Evolutionary conservation across 2,113 vertebrate species (phyloP).

Genomic region (Uria lomvia): DNA sequence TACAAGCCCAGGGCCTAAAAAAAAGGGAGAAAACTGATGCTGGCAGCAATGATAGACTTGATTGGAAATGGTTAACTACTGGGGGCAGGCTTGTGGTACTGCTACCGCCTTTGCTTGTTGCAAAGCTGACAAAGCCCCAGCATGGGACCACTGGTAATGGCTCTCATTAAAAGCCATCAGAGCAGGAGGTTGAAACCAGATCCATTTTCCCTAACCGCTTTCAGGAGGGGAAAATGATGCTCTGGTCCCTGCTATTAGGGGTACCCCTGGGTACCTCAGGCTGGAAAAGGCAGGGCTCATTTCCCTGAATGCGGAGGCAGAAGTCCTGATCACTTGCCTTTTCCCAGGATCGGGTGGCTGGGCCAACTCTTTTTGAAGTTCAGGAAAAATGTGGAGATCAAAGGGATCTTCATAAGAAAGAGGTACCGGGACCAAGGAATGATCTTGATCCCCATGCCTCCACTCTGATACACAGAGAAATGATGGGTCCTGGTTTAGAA

Average conservation of each 20-base stretch:
- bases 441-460: not conserved
- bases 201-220: not conserved
- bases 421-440: not conserved
- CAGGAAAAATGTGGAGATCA: not conserved
- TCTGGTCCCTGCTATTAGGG: not conserved
- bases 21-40: not conserved
- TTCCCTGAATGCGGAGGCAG: not conserved
- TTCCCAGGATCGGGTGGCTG: not conserved
- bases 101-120: not conserved
- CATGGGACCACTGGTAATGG: not conserved
- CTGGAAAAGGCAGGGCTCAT: not conserved
- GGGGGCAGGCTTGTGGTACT: not conserved
- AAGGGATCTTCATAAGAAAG: not conserved
- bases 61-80: not conserved
- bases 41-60: not conserved
- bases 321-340: not conserved
- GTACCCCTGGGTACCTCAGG: not conserved
- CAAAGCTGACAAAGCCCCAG: not conserved
- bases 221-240: not conserved
- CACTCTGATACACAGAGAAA: not conserved
- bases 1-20: not conserved
- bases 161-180: constrained; percentile 7
- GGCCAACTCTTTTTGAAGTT: not conserved
- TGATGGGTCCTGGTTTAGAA: not conserved
- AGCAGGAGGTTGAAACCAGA: not conserved